phyloP scores from a whole-genome alignment of 2,888 invertebrate species.

The Netelia virgata region DNA sequence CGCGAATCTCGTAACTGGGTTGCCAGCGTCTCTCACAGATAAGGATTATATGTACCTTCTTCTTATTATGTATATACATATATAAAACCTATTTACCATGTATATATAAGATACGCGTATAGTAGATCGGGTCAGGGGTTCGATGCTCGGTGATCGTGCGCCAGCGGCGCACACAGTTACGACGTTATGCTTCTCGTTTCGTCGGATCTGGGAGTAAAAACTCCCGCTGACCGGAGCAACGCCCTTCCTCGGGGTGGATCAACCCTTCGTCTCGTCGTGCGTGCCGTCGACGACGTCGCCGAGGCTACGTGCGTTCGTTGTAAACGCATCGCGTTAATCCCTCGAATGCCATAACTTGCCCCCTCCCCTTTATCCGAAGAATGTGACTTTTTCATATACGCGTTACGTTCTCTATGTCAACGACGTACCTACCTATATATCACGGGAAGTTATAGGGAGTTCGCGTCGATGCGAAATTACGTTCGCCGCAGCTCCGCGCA shows the following conservation, averaged over 20 bases:
- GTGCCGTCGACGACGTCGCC: conserved; percentile 24
- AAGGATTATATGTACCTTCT: not conserved
- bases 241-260: conserved; percentile 36
- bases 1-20: conserved; percentile 33
- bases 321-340: not conserved
- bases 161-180: conserved; percentile 7
- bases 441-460: no score
- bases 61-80: not conserved
- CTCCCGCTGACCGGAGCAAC: conserved; percentile 22
- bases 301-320: not conserved
- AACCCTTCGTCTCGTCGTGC: conserved; percentile 20
- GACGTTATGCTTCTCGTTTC: conserved; percentile 4
- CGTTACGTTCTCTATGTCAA: no score
- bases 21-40: conserved; percentile 40
- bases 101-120: not conserved
- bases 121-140: conserved; percentile 49
- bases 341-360: not conserved
- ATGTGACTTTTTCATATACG: no score
- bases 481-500: no score
- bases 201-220: conserved; percentile 38
- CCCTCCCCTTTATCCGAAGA: not conserved
- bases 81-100: conserved; percentile 5
- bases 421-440: no score
- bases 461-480: no score
- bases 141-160: conserved; percentile 34